Evolutionary conservation across 2,888 invertebrate genomes (phyloP).

Genomic region (Trichopria drosophilae): DNA sequence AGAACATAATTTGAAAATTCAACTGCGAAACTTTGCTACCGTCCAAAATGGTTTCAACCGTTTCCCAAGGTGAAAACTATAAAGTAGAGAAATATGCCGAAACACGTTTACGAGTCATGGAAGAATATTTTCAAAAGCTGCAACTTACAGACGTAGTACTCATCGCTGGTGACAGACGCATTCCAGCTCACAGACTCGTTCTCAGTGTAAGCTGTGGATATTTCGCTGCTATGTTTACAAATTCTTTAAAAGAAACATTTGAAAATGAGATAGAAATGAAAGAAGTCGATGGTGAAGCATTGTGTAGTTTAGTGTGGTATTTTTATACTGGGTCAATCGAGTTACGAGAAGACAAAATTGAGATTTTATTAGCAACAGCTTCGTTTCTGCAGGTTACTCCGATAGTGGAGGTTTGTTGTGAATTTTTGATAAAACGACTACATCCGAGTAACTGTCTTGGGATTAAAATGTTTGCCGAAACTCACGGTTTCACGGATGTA

Average conservation of each 20-base stretch:
- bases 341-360: conserved; percentile 87
- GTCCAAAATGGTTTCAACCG: too few relatives aligned
- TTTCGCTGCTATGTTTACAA: conserved; percentile 95
- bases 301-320: conserved; percentile 82
- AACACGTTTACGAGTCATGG: conserved; percentile 79
- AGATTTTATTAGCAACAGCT: conserved; percentile 83
- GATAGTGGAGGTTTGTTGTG: conserved; percentile 87
- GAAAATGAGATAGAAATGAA: conserved; percentile 83
- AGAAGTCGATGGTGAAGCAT: conserved; percentile 82
- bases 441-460: conserved; percentile 94
- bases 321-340: conserved; percentile 84
- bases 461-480: conserved; percentile 90
- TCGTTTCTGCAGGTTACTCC: conserved; percentile 83
- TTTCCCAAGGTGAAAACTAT: too few relatives aligned
- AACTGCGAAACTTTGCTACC: too few relatives aligned
- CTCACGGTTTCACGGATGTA: conserved; percentile 82
- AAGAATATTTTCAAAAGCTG: conserved; percentile 76
- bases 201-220: conserved; percentile 91
- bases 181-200: conserved; percentile 84
- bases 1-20: too few relatives aligned
- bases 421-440: conserved; percentile 84
- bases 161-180: conserved; percentile 72
- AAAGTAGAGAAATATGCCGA: conserved; percentile 85
- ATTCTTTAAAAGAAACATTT: conserved; percentile 79
- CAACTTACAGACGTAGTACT: conserved; percentile 87